phyloP scores from a whole-genome alignment of 1,140 invertebrate genomes.

The Musca vetustissima region DNA sequence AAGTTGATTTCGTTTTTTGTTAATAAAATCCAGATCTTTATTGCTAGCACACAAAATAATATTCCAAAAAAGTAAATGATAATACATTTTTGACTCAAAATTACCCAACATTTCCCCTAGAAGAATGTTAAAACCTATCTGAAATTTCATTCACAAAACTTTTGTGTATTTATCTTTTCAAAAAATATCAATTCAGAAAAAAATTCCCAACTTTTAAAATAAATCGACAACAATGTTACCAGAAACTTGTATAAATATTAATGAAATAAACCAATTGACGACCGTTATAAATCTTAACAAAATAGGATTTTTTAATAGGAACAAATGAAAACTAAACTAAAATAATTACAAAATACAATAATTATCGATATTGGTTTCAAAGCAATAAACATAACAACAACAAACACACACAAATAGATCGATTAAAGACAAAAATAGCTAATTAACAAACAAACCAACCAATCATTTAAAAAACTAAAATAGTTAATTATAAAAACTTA shows the following conservation, averaged over 20 bases:
- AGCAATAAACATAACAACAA: constrained; percentile 27
- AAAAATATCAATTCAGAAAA: background rate
- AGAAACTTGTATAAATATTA: constrained; percentile 22
- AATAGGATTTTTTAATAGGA: constrained; percentile 28
- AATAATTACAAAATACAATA: constrained; percentile 13
- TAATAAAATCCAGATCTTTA: no score
- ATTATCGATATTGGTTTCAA: constrained; percentile 24
- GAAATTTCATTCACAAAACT: no score
- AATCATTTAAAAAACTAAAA: constrained; percentile 35
- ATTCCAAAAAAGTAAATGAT: no score
- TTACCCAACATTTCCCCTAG: no score
- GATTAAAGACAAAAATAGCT: constrained; percentile 24
- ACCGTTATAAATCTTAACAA: constrained; percentile 15
- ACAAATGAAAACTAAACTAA: constrained; percentile 27
- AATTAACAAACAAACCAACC: constrained; percentile 31
- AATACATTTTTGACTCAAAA: no score
- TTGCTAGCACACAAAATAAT: no score
- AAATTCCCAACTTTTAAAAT: background rate
- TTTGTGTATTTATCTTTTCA: constrained; percentile 9
- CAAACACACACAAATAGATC: constrained; percentile 23
- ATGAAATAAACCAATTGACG: constrained; percentile 22
- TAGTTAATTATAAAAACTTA: constrained; percentile 14
- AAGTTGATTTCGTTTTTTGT: no score
- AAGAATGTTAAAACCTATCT: no score
- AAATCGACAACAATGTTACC: constrained; percentile 16